Base-by-base conservation (phyloP, 2,888 invertebrate genomes). In the Oeneis ivallda region DNA sequence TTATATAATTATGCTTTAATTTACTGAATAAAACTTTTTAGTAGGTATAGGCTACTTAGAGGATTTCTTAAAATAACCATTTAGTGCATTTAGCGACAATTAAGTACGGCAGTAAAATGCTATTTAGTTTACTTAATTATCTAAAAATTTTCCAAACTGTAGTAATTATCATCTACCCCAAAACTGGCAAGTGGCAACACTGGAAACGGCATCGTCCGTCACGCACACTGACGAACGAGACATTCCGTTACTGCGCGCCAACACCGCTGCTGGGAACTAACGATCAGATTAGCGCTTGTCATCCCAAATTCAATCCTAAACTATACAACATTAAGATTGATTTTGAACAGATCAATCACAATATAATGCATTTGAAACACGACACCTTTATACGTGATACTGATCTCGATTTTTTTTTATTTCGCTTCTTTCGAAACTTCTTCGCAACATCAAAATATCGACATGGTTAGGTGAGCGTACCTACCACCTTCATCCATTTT, bases 351-450 rank as follows among this genome's bases (percentile, higher is more conserved):
- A 70, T 73, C 67, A 61, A 70, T 71, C 64, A 5, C 50, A 41
- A 54, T 58, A 57, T 68, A 71, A 68, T 71, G 71, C 71, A 71
- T 76, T 78, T 75, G 73, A 74, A 78, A 79, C 67, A 65, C 65
- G 73, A 79, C 69, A 74, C 75, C 72, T 72, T 66, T 80, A 81
- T 78, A 71, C 64, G 73, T 61, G 61, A 74, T 73, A 75, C 73
- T 71, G 75, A 80, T 80, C 78, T 75, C 59, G 56, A 65, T 71
- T 72, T 75, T 74, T 56, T 56, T 61, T 75, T 73, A 72, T 62
- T 71, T 66, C 62, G 67, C 70, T 69, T 70, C 68, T 75, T 71
- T 73, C 58, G 69, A 74, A 74, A 71, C 70, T 61, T 62, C 71
- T 65, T 70, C 41, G 70, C 72, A 69, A 70, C 72, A 77, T 74